Evolutionary conservation across 2,797 vertebrate genomes (phyloP).

Genomic region (Sebastolobus altivelis): DNA sequence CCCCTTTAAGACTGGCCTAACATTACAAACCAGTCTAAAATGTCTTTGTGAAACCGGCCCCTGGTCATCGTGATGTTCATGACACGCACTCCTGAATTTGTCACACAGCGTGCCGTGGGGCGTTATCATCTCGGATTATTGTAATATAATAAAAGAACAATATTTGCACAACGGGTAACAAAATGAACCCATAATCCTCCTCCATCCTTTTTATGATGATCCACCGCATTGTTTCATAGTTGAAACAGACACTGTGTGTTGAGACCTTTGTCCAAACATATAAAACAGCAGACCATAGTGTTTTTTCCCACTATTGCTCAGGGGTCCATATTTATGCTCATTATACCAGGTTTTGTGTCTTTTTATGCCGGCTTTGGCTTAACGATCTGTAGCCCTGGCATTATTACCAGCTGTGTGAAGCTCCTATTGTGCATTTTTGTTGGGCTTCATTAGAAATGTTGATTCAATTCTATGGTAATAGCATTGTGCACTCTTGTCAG

Average conservation of each 20-base stretch:
- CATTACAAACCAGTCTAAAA: background rate
- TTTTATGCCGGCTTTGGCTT: conserved; percentile 33
- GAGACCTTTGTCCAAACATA: conserved; percentile 32
- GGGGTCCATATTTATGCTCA: conserved; percentile 46
- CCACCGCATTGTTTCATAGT: conserved; percentile 4
- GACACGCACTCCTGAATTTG: conserved; percentile 18
- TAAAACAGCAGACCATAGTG: background rate
- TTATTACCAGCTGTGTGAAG: conserved; percentile 30
- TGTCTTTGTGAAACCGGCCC: background rate
- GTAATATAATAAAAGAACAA: conserved; percentile 42
- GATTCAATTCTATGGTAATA: conserved; percentile 31
- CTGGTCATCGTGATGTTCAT: background rate
- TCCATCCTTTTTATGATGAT: conserved; percentile 24
- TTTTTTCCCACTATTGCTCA: background rate
- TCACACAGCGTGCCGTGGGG: background rate
- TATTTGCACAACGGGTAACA: conserved; percentile 37
- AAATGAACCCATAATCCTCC: conserved; percentile 35
- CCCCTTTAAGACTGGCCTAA: background rate
- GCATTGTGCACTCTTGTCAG: conserved; percentile 6
- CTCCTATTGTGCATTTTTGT: conserved; percentile 17
- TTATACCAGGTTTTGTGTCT: conserved; percentile 41
- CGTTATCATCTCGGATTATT: conserved; percentile 43
- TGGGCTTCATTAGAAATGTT: conserved; percentile 19
- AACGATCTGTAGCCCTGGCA: conserved; percentile 13
- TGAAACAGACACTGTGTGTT: background rate